A percentile compares a stretch with the other conserved stretches of the same genome.
These are phyloP conservation scores for Trichogramma dendrolimi DNA, from an alignment of 2,888 invertebrate genomes.

Conservation along the genomic window DNA sequence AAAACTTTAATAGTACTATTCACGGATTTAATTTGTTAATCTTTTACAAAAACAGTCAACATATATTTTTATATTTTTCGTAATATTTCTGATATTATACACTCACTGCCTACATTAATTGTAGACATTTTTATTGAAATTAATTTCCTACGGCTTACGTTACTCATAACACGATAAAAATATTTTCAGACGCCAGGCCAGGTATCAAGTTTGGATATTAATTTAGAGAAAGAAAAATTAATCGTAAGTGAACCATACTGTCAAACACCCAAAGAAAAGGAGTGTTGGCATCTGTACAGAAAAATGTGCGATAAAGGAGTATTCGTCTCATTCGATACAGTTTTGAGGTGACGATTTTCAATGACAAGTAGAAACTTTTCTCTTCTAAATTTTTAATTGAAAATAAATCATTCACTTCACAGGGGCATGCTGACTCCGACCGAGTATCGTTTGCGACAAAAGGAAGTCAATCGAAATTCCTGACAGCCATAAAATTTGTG, in stretches of 20 bases:
- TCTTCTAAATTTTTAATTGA: too few species aligned
- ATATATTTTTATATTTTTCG: too few species aligned
- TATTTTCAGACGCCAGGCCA: too few species aligned
- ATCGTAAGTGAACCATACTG: conserved; percentile 52
- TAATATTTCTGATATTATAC: too few species aligned
- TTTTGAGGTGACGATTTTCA: conserved; percentile 52
- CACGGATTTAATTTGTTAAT: too few species aligned
- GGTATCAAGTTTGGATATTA: conserved; percentile 24
- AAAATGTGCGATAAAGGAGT: conserved; percentile 68
- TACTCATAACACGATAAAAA: too few species aligned
- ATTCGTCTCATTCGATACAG: conserved; percentile 65
- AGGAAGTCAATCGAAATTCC: conserved; percentile 41
- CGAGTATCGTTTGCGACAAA: conserved; percentile 63
- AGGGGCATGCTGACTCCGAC: conserved; percentile 71
- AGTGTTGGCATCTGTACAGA: conserved; percentile 67
- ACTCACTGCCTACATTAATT: too few species aligned
- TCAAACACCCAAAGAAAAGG: conserved; percentile 58
- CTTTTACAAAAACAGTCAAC: too few species aligned
- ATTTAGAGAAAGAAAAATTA: conserved; percentile 30
- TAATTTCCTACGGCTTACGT: too few species aligned
- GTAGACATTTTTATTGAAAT: too few species aligned
- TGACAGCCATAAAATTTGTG: conserved; percentile 24
- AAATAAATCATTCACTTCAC: conserved; percentile 31
- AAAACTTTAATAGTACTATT: too few species aligned
- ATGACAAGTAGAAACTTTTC: conserved; percentile 1